Evolutionary conservation across 1,140 invertebrate species (phyloP).

Genomic region (Daktulosphaira vitifoliae): DNA sequence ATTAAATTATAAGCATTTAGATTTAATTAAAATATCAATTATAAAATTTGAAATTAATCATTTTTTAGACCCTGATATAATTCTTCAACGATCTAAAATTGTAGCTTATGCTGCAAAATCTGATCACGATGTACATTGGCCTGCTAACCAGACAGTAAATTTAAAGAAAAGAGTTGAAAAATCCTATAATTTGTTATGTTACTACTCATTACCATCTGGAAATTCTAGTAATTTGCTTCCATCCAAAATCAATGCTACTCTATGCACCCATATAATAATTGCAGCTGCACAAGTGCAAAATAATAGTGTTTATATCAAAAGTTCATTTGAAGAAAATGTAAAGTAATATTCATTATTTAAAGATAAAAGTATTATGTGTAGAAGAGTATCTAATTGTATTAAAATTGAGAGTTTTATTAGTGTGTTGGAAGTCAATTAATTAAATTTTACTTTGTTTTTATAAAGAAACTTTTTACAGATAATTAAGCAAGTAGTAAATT

Average conservation of each 20-base stretch:
- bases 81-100: neutral
- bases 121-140: neutral
- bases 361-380: no score
- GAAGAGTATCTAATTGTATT: no score
- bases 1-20: no score
- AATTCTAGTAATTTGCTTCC: conserved; percentile 31
- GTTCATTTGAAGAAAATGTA: conserved; percentile 42
- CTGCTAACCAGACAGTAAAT: conserved; percentile 1
- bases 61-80: neutral
- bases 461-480: conserved; percentile 27
- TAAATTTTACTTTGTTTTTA: no score
- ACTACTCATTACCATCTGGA: conserved; percentile 35
- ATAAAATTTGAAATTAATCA: no score
- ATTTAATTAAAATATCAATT: no score
- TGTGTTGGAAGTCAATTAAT: no score
- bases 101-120: conserved; percentile 14
- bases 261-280: conserved; percentile 75
- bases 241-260: conserved; percentile 44
- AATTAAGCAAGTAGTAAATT: conserved; percentile 17
- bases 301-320: conserved; percentile 48
- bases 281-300: conserved; percentile 61
- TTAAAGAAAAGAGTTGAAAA: conserved; percentile 20
- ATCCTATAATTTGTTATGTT: conserved; percentile 34
- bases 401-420: no score
- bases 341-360: conserved; percentile 18